Evolutionary conservation across 2,113 vertebrate genomes (phyloP).

Genomic region (Stigmatopora argus): DNA sequence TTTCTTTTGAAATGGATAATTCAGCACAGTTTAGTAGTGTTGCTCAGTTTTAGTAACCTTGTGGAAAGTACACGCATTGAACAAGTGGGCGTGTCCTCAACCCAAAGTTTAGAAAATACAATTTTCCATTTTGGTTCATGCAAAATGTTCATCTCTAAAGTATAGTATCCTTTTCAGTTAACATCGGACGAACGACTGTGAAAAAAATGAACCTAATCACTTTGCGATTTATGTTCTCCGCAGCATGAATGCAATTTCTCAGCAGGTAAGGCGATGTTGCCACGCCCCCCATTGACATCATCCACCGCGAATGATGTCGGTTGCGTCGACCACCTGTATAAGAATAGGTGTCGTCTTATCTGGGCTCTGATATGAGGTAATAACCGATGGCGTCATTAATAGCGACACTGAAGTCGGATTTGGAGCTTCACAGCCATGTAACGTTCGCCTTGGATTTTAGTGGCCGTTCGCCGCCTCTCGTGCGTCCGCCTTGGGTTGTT

Average conservation of each 20-base stretch:
- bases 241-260: neutral
- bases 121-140: too few relatives aligned
- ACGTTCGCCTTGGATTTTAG: neutral
- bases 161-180: neutral
- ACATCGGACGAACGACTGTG: too few relatives aligned
- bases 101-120: too few relatives aligned
- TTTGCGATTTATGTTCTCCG: neutral
- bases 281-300: constrained; percentile 1
- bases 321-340: constrained; percentile 4
- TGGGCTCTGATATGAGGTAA: constrained; percentile 8
- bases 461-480: neutral
- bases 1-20: too few relatives aligned
- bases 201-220: neutral
- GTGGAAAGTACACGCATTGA: too few relatives aligned
- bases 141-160: neutral
- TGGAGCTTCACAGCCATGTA: constrained; percentile 7
- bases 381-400: neutral
- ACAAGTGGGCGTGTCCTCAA: too few relatives aligned
- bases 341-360: constrained; percentile 5
- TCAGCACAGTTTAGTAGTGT: too few relatives aligned
- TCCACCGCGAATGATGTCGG: constrained; percentile 1
- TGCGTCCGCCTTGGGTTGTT: neutral
- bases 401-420: constrained; percentile 4
- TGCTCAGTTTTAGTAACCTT: too few relatives aligned
- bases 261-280: neutral